phyloP scores from a whole-genome alignment of 2,113 vertebrate genomes.

The Odontesthes bonariensis region DNA sequence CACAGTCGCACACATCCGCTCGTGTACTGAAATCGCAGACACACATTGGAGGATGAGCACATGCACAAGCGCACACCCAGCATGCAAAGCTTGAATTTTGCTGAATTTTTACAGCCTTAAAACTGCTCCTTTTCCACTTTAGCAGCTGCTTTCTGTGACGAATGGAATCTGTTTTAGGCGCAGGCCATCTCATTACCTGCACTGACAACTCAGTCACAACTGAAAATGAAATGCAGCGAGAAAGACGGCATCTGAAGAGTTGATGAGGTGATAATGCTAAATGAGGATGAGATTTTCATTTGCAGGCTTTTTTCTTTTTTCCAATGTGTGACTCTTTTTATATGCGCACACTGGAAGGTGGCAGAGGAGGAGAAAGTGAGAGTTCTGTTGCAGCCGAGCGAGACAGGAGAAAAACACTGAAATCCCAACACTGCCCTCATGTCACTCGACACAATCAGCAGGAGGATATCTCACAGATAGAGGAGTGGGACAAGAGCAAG shows the following conservation, averaged over 20 bases:
- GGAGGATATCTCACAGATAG: too few relatives aligned
- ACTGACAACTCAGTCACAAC: slow-evolving; percentile 44
- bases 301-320: not conserved
- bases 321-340: slow-evolving; percentile 16
- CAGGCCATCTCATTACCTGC: slow-evolving; percentile 52
- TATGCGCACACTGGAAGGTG: slow-evolving; percentile 18
- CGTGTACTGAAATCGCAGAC: slow-evolving; percentile 39
- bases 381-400: slow-evolving; percentile 1
- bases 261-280: slow-evolving; percentile 65
- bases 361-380: slow-evolving; percentile 7
- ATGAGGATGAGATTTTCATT: slow-evolving; percentile 50
- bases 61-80: slow-evolving; percentile 11
- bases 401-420: not conserved
- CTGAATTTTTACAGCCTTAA: slow-evolving; percentile 24
- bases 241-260: slow-evolving; percentile 40
- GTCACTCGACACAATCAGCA: too few relatives aligned
- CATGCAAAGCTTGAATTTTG: slow-evolving; percentile 25
- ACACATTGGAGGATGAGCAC: not conserved
- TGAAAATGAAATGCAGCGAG: slow-evolving; percentile 64
- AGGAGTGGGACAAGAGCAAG: too few relatives aligned
- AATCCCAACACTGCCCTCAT: too few relatives aligned
- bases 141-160: slow-evolving; percentile 50
- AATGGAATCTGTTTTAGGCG: slow-evolving; percentile 48
- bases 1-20: slow-evolving; percentile 35
- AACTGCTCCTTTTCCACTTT: slow-evolving; percentile 6